phyloP scores from a whole-genome alignment of 2,888 invertebrate genomes.

The Anodontia alba region DNA sequence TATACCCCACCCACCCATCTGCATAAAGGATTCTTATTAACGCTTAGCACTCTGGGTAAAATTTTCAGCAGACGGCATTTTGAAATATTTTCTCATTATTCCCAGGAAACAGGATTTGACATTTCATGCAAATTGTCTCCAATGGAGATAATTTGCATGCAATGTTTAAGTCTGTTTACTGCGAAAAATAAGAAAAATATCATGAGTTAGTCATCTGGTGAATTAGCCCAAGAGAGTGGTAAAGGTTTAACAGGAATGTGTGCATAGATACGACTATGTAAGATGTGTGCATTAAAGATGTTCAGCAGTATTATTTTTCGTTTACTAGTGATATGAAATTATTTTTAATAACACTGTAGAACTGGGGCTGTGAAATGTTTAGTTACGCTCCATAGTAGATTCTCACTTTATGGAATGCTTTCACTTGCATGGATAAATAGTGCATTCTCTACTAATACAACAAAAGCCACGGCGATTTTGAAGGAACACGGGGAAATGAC shows the following conservation, averaged over 20 bases:
- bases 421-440: conserved; percentile 10
- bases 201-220: too few species aligned
- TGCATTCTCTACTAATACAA: conserved; percentile 8
- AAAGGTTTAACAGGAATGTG: conserved; percentile 8
- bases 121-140: too few species aligned
- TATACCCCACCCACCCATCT: not conserved
- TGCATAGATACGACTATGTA: conserved; percentile 3
- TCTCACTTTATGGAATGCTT: conserved; percentile 9
- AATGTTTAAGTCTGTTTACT: too few species aligned
- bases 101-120: too few species aligned
- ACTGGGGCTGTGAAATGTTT: not conserved
- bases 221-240: too few species aligned
- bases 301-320: conserved; percentile 17
- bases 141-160: too few species aligned
- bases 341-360: conserved; percentile 14
- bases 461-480: too few species aligned
- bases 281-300: conserved; percentile 4
- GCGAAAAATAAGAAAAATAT: too few species aligned
- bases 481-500: too few species aligned
- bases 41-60: too few species aligned
- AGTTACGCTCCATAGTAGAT: conserved; percentile 2
- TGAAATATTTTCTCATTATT: too few species aligned
- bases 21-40: not conserved
- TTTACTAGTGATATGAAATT: conserved; percentile 9
- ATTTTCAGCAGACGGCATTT: too few species aligned